Conservation (phyloP, 2,888 invertebrate genomes). For the Eristalinus aeneus region DNA sequence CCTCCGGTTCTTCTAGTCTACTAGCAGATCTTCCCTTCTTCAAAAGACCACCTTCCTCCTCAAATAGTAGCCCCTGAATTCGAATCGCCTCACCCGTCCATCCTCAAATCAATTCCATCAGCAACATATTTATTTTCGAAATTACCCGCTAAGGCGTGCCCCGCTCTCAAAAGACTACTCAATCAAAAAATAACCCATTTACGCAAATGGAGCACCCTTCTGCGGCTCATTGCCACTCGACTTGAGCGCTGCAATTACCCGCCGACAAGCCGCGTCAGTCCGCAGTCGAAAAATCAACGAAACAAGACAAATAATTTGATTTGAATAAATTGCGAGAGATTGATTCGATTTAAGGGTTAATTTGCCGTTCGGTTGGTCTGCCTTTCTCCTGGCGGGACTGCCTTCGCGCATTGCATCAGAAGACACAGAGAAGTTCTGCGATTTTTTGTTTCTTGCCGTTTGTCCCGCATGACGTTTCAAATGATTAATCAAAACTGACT, state of each 20-base stretch:
- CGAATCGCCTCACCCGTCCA: background rate
- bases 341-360: conserved; percentile 71
- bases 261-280: conserved; percentile 22
- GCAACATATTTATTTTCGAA: conserved; percentile 55
- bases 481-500: conserved; percentile 69
- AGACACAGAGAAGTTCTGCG: background rate
- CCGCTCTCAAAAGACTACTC: conserved; percentile 62
- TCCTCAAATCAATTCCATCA: background rate
- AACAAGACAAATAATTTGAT: conserved; percentile 66
- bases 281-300: conserved; percentile 32
- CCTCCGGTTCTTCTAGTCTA: too few relatives aligned
- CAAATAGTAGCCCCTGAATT: too few relatives aligned
- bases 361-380: conserved; percentile 42
- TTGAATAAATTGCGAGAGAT: conserved; percentile 70
- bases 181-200: conserved; percentile 66
- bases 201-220: conserved; percentile 52
- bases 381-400: too few relatives aligned
- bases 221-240: conserved; percentile 39
- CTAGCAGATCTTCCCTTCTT: too few relatives aligned
- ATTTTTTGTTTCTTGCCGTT: conserved; percentile 21
- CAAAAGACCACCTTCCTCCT: too few relatives aligned
- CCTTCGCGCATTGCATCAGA: background rate
- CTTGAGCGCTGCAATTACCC: conserved; percentile 51
- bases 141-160: conserved; percentile 56
- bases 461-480: conserved; percentile 63